Evolutionary conservation across 2,797 vertebrate genomes (phyloP).

Genomic region (Hoplostethus atlanticus): DNA sequence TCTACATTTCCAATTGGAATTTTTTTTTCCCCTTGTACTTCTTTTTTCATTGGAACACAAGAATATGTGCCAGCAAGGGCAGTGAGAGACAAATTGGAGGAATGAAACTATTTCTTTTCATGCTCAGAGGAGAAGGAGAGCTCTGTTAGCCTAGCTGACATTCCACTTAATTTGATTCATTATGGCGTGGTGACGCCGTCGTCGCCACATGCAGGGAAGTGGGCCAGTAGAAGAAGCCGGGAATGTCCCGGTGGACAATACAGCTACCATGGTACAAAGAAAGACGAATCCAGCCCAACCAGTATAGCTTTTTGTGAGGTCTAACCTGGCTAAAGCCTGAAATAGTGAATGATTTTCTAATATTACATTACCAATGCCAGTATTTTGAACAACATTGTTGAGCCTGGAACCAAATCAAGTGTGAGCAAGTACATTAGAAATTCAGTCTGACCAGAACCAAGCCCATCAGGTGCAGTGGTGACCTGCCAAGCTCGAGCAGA

Average conservation of each 20-base stretch:
- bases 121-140: conserved; percentile 68
- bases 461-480: too few relatives aligned
- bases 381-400: conserved; percentile 44
- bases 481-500: too few relatives aligned
- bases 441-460: too few relatives aligned
- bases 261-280: conserved; percentile 36
- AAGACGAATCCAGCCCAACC: conserved; percentile 43
- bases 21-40: conserved; percentile 25
- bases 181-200: conserved; percentile 70
- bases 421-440: background rate
- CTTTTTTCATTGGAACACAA: conserved; percentile 57
- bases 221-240: conserved; percentile 66
- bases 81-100: conserved; percentile 73
- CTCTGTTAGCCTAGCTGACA: conserved; percentile 77
- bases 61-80: conserved; percentile 59
- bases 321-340: background rate
- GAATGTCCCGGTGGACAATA: conserved; percentile 61
- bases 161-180: conserved; percentile 84
- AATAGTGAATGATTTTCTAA: background rate
- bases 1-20: conserved; percentile 51
- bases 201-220: conserved; percentile 72
- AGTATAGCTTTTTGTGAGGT: conserved; percentile 10
- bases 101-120: conserved; percentile 73
- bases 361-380: conserved; percentile 35
- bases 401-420: too few relatives aligned